A percentile compares a stretch with the other conserved stretches of the same genome.
phyloP scores from a whole-genome alignment of 2,888 invertebrate species.

The Agonopterix arenella region DNA sequence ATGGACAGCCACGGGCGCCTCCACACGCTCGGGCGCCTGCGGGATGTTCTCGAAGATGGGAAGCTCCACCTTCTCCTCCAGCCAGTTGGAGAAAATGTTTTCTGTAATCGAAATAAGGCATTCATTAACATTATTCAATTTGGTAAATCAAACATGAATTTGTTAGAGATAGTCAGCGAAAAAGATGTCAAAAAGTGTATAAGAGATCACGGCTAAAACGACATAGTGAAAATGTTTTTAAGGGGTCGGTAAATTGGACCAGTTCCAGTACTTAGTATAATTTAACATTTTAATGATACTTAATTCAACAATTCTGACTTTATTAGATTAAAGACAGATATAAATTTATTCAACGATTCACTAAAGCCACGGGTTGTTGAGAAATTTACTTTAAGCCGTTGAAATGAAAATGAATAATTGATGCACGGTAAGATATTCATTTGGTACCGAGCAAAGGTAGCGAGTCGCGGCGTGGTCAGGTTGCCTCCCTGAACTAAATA shows the following conservation, averaged over 20 bases:
- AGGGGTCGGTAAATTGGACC: too few relatives aligned
- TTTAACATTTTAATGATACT: too few relatives aligned
- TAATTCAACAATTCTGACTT: too few relatives aligned
- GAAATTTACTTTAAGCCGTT: slow-evolving; percentile 10
- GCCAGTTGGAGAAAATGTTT: slow-evolving; percentile 81
- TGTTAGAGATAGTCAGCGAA: too few relatives aligned
- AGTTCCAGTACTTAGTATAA: too few relatives aligned
- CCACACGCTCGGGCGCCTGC: slow-evolving; percentile 52
- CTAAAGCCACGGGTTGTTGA: slow-evolving; percentile 12
- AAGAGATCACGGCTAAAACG: too few relatives aligned
- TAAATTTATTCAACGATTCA: slow-evolving; percentile 6
- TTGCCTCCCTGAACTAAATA: slow-evolving; percentile 44
- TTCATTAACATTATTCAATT: background rate
- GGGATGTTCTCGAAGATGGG: slow-evolving; percentile 81
- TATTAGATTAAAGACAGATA: too few relatives aligned
- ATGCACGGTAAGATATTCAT: slow-evolving; percentile 6
- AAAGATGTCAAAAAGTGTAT: too few relatives aligned
- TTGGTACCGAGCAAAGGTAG: background rate
- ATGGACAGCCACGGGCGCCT: slow-evolving; percentile 25
- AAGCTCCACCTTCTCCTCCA: slow-evolving; percentile 82
- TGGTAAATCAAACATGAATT: too few relatives aligned
- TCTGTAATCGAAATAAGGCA: slow-evolving; percentile 41
- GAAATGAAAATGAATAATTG: slow-evolving; percentile 11
- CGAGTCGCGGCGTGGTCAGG: slow-evolving; percentile 2
- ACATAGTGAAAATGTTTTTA: too few relatives aligned